Evolutionary conservation across 1,140 invertebrate genomes (phyloP).

Genomic region (Leptopilina clavipes): DNA sequence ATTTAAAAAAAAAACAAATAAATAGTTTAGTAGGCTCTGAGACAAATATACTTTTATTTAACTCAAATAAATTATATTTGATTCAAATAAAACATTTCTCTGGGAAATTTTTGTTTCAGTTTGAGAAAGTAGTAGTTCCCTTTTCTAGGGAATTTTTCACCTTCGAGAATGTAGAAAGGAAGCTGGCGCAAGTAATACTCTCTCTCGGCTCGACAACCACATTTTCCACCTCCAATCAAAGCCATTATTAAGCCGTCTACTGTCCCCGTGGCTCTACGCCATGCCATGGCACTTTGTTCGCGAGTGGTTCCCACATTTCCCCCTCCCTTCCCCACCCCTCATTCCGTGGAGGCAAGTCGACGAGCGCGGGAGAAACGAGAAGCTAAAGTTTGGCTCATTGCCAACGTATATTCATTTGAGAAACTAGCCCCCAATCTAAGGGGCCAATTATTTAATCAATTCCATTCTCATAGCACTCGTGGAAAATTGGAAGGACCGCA

Average conservation of each 20-base stretch:
- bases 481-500: slow-evolving; percentile 29
- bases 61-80: too few relatives aligned
- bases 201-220: slow-evolving; percentile 59
- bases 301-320: slow-evolving; percentile 53
- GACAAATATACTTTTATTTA: too few relatives aligned
- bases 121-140: too few relatives aligned
- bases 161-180: too few relatives aligned
- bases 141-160: too few relatives aligned
- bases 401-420: slow-evolving; percentile 75
- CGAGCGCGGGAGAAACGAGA: slow-evolving; percentile 33
- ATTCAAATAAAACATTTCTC: too few relatives aligned
- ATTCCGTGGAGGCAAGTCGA: slow-evolving; percentile 46
- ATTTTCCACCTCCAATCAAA: slow-evolving; percentile 71
- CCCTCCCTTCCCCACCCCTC: slow-evolving; percentile 18
- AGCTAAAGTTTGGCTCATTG: slow-evolving; percentile 63
- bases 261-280: slow-evolving; percentile 54
- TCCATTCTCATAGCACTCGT: slow-evolving; percentile 71
- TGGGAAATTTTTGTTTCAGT: too few relatives aligned
- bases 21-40: too few relatives aligned
- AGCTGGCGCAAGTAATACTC: slow-evolving; percentile 54
- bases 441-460: slow-evolving; percentile 76
- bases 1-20: too few relatives aligned
- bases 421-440: slow-evolving; percentile 74
- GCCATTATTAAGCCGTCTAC: slow-evolving; percentile 71
- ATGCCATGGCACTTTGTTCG: slow-evolving; percentile 60